A percentile compares a stretch with the other conserved stretches of the same genome.
These are phyloP conservation scores for Aculops lycopersici DNA, from an alignment of 1,140 invertebrate genomes.

Conservation along the genomic window DNA sequence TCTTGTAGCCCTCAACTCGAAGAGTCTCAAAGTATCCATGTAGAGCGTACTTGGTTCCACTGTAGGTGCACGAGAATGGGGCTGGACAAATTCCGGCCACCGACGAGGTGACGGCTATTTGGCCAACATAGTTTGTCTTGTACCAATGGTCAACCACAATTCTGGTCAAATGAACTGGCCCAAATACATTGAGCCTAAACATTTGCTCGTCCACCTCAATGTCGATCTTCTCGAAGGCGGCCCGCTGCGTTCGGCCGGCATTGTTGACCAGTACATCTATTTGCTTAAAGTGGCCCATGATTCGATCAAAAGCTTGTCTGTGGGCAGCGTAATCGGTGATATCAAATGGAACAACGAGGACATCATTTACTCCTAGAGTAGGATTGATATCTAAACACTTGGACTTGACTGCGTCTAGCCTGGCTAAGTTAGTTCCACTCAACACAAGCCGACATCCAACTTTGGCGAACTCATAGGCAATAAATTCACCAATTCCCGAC, in stretches of 20 bases:
- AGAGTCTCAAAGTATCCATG: constrained; percentile 17
- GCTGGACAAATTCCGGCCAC: constrained; percentile 26
- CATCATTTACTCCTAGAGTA: constrained; percentile 6
- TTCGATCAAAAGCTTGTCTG: constrained; percentile 24
- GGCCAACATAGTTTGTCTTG: constrained; percentile 21
- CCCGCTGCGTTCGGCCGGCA: constrained; percentile 43
- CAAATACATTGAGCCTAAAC: constrained; percentile 50
- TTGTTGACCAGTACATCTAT: constrained; percentile 47
- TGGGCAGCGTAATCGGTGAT: constrained; percentile 24
- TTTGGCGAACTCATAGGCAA: constrained; percentile 34
- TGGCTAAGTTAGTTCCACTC: constrained; percentile 32
- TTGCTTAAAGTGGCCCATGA: constrained; percentile 36
- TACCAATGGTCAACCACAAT: constrained; percentile 31
- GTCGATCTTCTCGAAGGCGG: constrained; percentile 36
- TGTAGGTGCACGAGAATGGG: constrained; percentile 40
- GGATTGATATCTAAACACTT: constrained; percentile 21
- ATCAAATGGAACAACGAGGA: constrained; percentile 10
- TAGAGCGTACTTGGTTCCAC: constrained; percentile 41
- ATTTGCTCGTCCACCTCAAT: constrained; percentile 36
- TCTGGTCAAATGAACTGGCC: constrained; percentile 31
- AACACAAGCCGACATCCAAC: constrained; percentile 34
- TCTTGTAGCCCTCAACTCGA: constrained; percentile 12
- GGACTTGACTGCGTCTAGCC: constrained; percentile 36
- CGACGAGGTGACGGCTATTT: constrained; percentile 36
- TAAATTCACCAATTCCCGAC: constrained; percentile 47